Evolutionary conservation across 2,113 vertebrate genomes (phyloP).

Genomic region (Anarrhichthys ocellatus): DNA sequence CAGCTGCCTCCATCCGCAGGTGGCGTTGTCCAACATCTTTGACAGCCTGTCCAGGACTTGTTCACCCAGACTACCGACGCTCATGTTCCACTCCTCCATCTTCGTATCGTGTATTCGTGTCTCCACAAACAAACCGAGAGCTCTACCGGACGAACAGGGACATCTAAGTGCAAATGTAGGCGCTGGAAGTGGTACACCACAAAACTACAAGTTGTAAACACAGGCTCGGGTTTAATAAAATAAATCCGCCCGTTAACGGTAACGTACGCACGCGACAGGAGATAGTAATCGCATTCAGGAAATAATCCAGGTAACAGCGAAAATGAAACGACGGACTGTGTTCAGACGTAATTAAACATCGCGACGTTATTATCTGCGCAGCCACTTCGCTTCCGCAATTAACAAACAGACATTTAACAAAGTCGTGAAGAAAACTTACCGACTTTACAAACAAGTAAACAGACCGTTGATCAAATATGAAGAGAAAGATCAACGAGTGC

Average conservation of each 20-base stretch:
- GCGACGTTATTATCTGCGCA: background rate
- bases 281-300: background rate
- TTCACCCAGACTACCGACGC: constrained; percentile 72
- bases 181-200: background rate
- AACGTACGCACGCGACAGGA: background rate
- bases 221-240: background rate
- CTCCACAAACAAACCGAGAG: background rate
- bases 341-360: background rate
- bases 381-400: constrained; percentile 46
- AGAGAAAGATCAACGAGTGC: background rate
- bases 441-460: background rate
- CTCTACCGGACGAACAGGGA: background rate
- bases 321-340: background rate
- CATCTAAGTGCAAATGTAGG: background rate
- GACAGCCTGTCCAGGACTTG: constrained; percentile 77
- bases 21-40: constrained; percentile 83
- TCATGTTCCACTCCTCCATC: constrained; percentile 79
- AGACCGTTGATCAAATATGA: background rate
- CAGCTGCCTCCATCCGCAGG: constrained; percentile 86
- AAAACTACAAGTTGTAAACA: constrained; percentile 8
- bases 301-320: background rate
- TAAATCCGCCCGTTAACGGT: background rate
- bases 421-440: constrained; percentile 40
- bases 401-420: background rate
- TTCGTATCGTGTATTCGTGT: background rate